These are phyloP conservation scores for Physella acuta DNA, from an alignment of 1,140 invertebrate genomes.

Conservation along the genomic window DNA sequence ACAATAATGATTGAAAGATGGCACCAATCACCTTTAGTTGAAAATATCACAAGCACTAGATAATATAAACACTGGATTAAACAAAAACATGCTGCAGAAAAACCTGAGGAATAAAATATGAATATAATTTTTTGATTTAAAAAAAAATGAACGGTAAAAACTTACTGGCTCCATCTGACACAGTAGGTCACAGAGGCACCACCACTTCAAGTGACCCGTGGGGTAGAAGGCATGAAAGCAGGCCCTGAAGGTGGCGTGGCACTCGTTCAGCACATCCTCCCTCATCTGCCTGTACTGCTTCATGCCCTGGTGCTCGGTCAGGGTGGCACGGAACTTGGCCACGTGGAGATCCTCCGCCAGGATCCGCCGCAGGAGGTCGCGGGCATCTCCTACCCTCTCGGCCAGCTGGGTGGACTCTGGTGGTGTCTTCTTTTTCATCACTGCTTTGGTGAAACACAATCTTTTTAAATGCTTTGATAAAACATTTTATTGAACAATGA, in stretches of 20 bases:
- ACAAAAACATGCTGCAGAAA: too few species aligned
- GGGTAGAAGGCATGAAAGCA: slow-evolving; percentile 97
- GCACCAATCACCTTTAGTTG: too few species aligned
- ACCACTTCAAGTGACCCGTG: slow-evolving; percentile 89
- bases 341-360: slow-evolving; percentile 69
- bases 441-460: slow-evolving; percentile 34
- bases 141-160: slow-evolving; percentile 6
- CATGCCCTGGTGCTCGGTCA: slow-evolving; percentile 36
- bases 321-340: slow-evolving; percentile 41
- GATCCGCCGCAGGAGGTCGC: slow-evolving; percentile 79
- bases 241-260: slow-evolving; percentile 83
- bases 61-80: too few species aligned
- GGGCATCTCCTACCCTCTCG: slow-evolving; percentile 82
- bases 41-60: too few species aligned
- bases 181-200: slow-evolving; percentile 83
- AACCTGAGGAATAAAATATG: too few species aligned
- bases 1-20: too few species aligned
- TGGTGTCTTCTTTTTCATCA: slow-evolving; percentile 40
- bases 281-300: slow-evolving; percentile 39
- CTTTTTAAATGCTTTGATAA: too few species aligned
- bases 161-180: slow-evolving; percentile 75
- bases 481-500: too few species aligned
- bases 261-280: slow-evolving; percentile 78
- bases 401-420: slow-evolving; percentile 65
- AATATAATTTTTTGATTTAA: too few species aligned